These are phyloP conservation scores for Cygnus buccinator DNA, from an alignment of 2,113 vertebrate genomes.

Conservation along the genomic window DNA sequence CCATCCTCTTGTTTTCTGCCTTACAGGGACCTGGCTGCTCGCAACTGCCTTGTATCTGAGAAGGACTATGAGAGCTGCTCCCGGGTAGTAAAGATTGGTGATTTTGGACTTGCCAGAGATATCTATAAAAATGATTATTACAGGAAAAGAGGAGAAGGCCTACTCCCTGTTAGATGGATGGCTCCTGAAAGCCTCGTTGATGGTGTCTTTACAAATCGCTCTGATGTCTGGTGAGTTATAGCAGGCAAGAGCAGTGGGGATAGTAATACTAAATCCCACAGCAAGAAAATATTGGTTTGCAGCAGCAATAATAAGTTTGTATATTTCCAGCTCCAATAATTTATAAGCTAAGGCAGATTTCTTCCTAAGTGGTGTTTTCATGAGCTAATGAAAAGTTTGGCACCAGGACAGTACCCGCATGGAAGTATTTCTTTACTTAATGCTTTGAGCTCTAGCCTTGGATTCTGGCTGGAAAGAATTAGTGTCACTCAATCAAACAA, in stretches of 20 bases:
- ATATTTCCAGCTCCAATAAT: not conserved
- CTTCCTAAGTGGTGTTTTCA: not conserved
- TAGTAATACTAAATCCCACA: not conserved
- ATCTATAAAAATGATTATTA: constrained; percentile 86
- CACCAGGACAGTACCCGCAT: fast-evolving
- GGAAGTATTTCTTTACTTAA: not conserved
- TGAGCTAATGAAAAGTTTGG: not conserved
- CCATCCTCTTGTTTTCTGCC: not conserved
- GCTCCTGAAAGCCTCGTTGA: constrained; percentile 82
- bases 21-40: constrained; percentile 81
- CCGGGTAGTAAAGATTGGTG: constrained; percentile 79
- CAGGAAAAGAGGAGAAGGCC: constrained; percentile 81
- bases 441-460: not conserved
- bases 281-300: not conserved
- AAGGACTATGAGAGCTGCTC: constrained; percentile 67
- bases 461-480: not conserved
- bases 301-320: not conserved
- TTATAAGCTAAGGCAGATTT: not conserved
- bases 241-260: not conserved
- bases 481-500: not conserved
- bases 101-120: constrained; percentile 83
- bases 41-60: constrained; percentile 84
- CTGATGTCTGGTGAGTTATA: constrained; percentile 81
- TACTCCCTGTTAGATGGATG: constrained; percentile 85
- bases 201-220: constrained; percentile 80